Base-by-base conservation (phyloP, 2,797 vertebrate species). In the Myotis planiceps region DNA sequence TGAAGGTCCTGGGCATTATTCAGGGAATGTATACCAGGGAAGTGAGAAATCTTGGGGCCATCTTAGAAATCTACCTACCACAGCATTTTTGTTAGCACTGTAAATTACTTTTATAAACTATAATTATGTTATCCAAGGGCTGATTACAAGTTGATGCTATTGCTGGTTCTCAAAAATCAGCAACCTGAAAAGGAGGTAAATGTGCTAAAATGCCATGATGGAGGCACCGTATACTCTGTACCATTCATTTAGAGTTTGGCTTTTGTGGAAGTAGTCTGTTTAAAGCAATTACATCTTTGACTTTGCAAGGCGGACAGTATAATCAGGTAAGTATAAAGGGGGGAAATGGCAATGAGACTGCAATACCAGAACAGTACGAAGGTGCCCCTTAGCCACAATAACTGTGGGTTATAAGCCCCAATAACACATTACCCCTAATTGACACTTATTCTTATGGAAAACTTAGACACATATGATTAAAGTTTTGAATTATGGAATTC, bases 91-190 rank as follows among this genome's bases (percentile, higher is more conserved):
- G 25, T 65, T 91, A 92, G 21, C 91, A 91, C 29, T 87, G 27
- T 27, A 74, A 74, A 75, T 58, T 49, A 78, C 47, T 91, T 94
- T 82, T 47, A 87, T 55, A 76, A 96, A 65, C 27, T 78, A 25
- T 45, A 81, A 96, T 34, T 86, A 42, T 42, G 81, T 88, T 83
- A 79, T 55, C 53, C 27, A 86, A 88, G 58, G 72, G 63, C 27
- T 53, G 71, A 69, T 60, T 32, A 23, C 5, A 72, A 37, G 6
- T 65, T 49, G n/a, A 9, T 92, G 25, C 27, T 89, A 76, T 15
- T 83, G 29, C n/a, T 71, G 18, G 5, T 51, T 96, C 86, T 96
- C 87, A 76, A 89, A 92, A 86, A 53, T 27, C 29, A 92, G 32
- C 37, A 63, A 69, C 34, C 15, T 37, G 39, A 74, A 90, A 84